Percentiles rank a stretch among this genome's conserved stretches.
phyloP scores from a whole-genome alignment of 2,113 vertebrate genomes.

The Hemiprocne comata region DNA sequence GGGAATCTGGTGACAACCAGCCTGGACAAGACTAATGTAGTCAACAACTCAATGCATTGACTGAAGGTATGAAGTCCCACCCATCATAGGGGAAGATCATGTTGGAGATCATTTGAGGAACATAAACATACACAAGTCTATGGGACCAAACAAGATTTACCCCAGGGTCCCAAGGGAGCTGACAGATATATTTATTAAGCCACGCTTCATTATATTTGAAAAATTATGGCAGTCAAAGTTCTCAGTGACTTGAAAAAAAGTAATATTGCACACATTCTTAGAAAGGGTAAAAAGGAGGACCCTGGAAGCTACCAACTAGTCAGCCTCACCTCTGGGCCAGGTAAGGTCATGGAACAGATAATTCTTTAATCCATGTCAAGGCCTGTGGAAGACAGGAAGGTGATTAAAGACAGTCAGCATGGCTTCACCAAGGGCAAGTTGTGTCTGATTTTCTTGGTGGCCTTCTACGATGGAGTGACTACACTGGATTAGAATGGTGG shows the following conservation, averaged over 20 bases:
- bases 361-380: background rate
- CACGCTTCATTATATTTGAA: background rate
- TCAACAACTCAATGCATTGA: background rate
- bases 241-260: background rate
- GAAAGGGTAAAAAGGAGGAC: no score
- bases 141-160: no score
- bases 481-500: background rate
- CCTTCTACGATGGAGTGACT: rapidly evolving
- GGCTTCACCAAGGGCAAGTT: background rate
- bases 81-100: background rate
- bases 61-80: background rate
- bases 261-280: background rate
- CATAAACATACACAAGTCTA: no score
- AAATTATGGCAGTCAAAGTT: background rate
- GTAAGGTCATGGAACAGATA: background rate
- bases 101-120: background rate
- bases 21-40: background rate
- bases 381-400: background rate
- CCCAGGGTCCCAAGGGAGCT: no score
- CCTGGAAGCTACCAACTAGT: no score
- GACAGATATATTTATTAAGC: background rate
- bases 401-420: background rate
- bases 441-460: background rate
- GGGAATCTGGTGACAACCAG: background rate
- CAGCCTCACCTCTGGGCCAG: background rate